Conservation (phyloP, 1,140 invertebrate genomes). For the Drosophila gunungcola region DNA sequence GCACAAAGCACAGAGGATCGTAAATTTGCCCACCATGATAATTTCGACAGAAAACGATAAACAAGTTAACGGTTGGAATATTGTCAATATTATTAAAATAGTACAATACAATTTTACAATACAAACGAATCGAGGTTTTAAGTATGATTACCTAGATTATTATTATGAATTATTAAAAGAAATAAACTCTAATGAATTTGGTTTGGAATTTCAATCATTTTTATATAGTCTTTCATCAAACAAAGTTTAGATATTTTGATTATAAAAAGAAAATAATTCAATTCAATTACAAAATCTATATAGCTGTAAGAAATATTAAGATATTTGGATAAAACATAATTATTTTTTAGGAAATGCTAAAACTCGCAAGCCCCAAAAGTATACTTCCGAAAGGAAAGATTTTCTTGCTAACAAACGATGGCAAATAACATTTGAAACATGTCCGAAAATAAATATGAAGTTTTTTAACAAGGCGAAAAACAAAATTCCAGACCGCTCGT, state of each 20-base stretch:
- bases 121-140: neutral
- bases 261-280: too few species aligned
- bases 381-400: neutral
- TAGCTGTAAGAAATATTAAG: too few species aligned
- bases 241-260: too few species aligned
- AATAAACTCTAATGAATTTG: too few species aligned
- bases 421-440: neutral
- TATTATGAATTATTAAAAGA: too few species aligned
- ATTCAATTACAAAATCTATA: too few species aligned
- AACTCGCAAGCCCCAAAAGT: neutral
- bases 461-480: neutral
- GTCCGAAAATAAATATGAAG: neutral
- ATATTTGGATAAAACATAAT: too few species aligned
- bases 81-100: constrained; percentile 21
- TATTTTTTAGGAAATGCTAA: too few species aligned
- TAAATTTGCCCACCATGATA: constrained; percentile 50
- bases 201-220: too few species aligned
- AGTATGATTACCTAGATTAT: too few species aligned
- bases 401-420: neutral
- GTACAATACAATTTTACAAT: neutral
- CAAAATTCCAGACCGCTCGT: constrained; percentile 6
- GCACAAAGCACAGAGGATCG: constrained; percentile 17
- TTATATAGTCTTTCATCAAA: too few species aligned
- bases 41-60: constrained; percentile 26
- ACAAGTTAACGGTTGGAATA: constrained; percentile 15